A percentile compares a stretch with the other conserved stretches of the same genome.
Evolutionary conservation across 64 coral and sea anemone genomes (phyloP).

Genomic region (Stylophora pistillata): DNA sequence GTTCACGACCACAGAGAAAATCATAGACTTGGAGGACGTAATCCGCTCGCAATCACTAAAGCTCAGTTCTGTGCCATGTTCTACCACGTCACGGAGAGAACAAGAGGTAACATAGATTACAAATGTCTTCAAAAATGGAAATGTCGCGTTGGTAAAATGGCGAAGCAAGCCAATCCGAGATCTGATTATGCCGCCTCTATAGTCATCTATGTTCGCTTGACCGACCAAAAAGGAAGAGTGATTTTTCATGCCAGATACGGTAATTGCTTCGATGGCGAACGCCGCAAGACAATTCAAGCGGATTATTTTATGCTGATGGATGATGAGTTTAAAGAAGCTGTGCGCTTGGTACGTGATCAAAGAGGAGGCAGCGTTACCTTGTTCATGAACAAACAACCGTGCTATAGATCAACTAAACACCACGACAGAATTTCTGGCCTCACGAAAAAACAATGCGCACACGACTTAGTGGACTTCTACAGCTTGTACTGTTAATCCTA

Average conservation of each 20-base stretch:
- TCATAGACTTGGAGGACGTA: constrained; percentile 33
- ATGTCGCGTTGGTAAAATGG: constrained; percentile 9
- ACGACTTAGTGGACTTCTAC: constrained; percentile 16
- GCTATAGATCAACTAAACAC: constrained; percentile 25
- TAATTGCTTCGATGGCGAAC: neutral
- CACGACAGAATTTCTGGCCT: neutral
- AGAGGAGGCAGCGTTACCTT: neutral
- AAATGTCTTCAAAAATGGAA: neutral
- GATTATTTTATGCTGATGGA: constrained; percentile 41
- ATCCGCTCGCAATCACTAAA: constrained; percentile 16
- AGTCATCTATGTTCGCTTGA: constrained; percentile 24
- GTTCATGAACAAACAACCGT: constrained; percentile 50
- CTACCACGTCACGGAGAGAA: constrained; percentile 36
- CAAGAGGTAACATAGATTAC: neutral
- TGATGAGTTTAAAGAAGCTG: constrained; percentile 16
- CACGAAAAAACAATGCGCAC: constrained; percentile 10
- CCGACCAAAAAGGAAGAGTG: neutral
- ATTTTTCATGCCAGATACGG: constrained; percentile 39
- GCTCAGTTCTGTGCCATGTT: constrained; percentile 40
- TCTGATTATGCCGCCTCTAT: constrained; percentile 4
- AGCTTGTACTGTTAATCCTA: neutral
- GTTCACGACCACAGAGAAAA: constrained; percentile 30
- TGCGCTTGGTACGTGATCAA: neutral
- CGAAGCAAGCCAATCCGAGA: neutral
- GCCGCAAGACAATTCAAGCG: constrained; percentile 30